phyloP scores from a whole-genome alignment of 1,140 invertebrate genomes.

The Papilio xuthus region DNA sequence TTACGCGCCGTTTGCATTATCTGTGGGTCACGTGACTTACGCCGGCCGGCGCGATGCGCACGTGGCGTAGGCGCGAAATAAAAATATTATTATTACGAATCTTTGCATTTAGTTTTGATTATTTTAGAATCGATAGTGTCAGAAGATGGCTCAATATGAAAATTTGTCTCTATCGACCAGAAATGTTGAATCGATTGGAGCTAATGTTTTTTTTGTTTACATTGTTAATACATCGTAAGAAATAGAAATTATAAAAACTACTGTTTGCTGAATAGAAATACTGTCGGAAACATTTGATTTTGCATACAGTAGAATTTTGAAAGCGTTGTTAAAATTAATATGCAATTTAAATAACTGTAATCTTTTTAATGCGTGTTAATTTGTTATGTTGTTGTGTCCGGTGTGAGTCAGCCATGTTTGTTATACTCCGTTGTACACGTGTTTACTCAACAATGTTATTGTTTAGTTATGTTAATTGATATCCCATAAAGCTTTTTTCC shows the following conservation, averaged over 20 bases:
- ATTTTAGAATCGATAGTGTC: neutral
- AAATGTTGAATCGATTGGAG: too few relatives aligned
- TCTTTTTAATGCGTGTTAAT: neutral
- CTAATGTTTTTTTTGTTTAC: too few relatives aligned
- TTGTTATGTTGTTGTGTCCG: neutral
- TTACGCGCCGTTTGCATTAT: constrained; percentile 16
- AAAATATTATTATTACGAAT: neutral
- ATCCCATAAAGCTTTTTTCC: neutral
- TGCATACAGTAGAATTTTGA: neutral
- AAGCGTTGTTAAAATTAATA: neutral
- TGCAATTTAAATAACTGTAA: neutral
- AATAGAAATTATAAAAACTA: too few relatives aligned
- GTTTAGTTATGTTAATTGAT: constrained; percentile 2
- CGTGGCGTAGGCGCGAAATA: neutral
- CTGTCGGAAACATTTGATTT: too few relatives aligned
- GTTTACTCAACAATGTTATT: constrained; percentile 1
- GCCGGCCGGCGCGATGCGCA: constrained; percentile 5
- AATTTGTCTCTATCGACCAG: too few relatives aligned
- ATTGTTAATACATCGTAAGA: too few relatives aligned
- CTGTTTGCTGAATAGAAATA: too few relatives aligned
- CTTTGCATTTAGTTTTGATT: neutral
- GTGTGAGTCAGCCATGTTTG: neutral
- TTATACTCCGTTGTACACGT: neutral
- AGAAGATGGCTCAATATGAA: too few relatives aligned
- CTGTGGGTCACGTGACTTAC: constrained; percentile 17